These are phyloP conservation scores for Artibeus jamaicensis DNA, from an alignment of 2,797 vertebrate species.

Conservation along the genomic window DNA sequence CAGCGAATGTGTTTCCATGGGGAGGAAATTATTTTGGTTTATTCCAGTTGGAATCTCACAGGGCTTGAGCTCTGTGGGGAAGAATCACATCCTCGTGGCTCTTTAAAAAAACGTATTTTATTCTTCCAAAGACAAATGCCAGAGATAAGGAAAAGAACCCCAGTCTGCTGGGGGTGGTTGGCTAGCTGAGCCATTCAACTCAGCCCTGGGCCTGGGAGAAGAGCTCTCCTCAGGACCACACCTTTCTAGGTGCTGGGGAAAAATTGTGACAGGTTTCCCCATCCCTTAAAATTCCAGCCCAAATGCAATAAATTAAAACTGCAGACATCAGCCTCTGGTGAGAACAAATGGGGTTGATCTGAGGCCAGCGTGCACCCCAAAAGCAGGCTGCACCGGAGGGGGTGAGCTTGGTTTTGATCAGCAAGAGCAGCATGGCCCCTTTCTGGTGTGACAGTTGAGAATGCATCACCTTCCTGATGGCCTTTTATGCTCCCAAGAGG, in stretches of 20 bases:
- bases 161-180: not conserved
- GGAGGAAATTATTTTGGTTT: slow-evolving; percentile 28
- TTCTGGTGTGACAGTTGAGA: not conserved
- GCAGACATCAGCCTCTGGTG: not conserved
- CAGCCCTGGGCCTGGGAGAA: not conserved
- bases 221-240: not conserved
- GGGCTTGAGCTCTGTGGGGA: not conserved
- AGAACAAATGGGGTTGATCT: not conserved
- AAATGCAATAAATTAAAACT: not conserved
- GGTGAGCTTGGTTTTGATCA: not conserved
- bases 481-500: not conserved
- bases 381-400: not conserved
- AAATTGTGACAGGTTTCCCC: not conserved
- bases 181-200: not conserved
- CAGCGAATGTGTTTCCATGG: not conserved
- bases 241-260: not conserved
- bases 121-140: slow-evolving; percentile 1
- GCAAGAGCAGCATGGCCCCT: not conserved
- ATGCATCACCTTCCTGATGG: not conserved
- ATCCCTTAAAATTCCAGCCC: not conserved
- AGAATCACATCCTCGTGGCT: not conserved
- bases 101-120: not conserved
- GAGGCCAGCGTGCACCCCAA: rapidly evolving
- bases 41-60: not conserved
- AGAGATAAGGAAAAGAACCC: not conserved